Base-by-base conservation (phyloP, 2,797 vertebrate species). In the Fundulus diaphanus region DNA sequence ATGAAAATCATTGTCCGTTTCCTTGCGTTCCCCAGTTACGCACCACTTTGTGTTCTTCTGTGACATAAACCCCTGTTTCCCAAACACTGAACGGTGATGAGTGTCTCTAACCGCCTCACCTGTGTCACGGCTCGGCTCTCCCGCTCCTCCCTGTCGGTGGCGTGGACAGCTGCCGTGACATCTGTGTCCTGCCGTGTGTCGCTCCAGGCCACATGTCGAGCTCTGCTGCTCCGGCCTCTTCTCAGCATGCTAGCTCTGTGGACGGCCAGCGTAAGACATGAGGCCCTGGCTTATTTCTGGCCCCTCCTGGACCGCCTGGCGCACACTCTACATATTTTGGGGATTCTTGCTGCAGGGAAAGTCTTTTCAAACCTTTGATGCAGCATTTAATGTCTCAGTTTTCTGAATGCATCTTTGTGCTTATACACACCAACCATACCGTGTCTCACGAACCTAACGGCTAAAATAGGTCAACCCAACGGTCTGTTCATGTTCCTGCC, bases 231-330 rank as follows among this genome's bases (percentile, higher is more conserved):
- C 56, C 96, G 93, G 3, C 95, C 85, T 42, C 96, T 94, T 72
- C 96, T 95, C 9, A 96, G 94, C 97, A 97, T 97, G 90, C 87
- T 87, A 79, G 80, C 78, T 89, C 92, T 93, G 89, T 37, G 59
- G 57, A 80, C 70, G 75, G 70, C 77, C 85, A 51, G 79, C 40
- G 63, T 59, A 56, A 37, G 51, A 71, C 72, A 72, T 78, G 74
- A 78, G 48, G n/a, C n/a, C n/a, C n/a, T n/a, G n/a, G n/a, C n/a
- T n/a, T n/a, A n/a, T n/a, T n/a, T n/a, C n/a, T n/a, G n/a, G n/a
- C n/a, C n/a, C n/a, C n/a, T n/a, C n/a, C n/a, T n/a, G n/a, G n/a
- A n/a, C n/a, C n/a, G n/a, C 27, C 48, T 57, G 31, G 16, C 48
- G 57, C 24, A 20, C 22, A 24, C 22, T 13, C 31, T 13, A 22